Base-by-base conservation (phyloP, 2,797 vertebrate species). In the Sebastiscus albofasciatus region DNA sequence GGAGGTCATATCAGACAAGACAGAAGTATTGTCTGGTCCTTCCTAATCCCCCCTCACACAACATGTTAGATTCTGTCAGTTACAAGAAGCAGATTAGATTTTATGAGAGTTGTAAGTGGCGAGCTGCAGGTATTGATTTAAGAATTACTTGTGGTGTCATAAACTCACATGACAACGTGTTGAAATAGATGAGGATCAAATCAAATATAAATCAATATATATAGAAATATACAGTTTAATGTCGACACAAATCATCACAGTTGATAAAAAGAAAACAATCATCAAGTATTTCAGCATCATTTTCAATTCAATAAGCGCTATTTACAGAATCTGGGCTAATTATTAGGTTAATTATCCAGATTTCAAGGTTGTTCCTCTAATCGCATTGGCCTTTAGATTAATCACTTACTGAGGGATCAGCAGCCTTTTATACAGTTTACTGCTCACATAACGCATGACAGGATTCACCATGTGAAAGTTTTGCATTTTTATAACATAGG, bases 1-100 rank as follows among this genome's bases (percentile, higher is more conserved):
- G 91, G 92, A 96, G 94, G 95, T 95, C 95, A 96, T 94, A 94
- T 94, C 94, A 94, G 94, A 96, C 93, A 90, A 92, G 93, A 95
- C 93, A 94, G 90, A 94, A 93, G 90, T 87, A 91, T 92, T 94
- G 93, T 95, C 94, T 95, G 74, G 92, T 80, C 90, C 80, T 52
- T 77, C 60, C 79, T 95, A 95, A 95, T 94, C 94, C 84, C 49
- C 90, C 69, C 33, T 67, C 68, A 82, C 78, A 72, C 80, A 86
- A 81, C 82, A 77, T 61, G 75, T 75, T 10, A 79, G 73, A 77
- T 89, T 89, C 81, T 82, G 64, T 59, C 64, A 73, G 67, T 83
- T 87, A 75, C 81, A 87, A 61, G 24, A 66, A 72, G 74, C 65
- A 79, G 79, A 82, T 88, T 83, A 81, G 5, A 84, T 77, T 80